phyloP scores from a whole-genome alignment of 2,888 invertebrate genomes.

The Hofmannophila pseudospretella region DNA sequence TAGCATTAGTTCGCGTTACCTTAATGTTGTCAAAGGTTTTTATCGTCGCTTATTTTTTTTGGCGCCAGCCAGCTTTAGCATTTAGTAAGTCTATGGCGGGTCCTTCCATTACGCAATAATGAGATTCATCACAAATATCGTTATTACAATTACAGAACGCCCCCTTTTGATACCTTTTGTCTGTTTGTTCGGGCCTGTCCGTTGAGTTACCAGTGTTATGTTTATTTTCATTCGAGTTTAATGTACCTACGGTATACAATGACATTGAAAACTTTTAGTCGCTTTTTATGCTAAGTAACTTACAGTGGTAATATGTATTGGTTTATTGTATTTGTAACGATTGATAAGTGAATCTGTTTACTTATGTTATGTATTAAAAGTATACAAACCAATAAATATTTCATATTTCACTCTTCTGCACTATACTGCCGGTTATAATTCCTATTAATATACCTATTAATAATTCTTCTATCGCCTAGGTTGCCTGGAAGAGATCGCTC shows the following conservation, averaged over 20 bases:
- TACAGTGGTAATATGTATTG: conserved; percentile 39
- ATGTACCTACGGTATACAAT: conserved; percentile 20
- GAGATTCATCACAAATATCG: conserved; percentile 40
- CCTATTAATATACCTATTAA: too few relatives aligned
- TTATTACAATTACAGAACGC: conserved; percentile 59
- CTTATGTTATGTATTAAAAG: not conserved
- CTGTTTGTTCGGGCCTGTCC: conserved; percentile 40
- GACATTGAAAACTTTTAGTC: conserved; percentile 28
- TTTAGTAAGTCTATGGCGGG: conserved; percentile 29
- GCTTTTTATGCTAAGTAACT: conserved; percentile 59
- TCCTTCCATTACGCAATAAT: conserved; percentile 45
- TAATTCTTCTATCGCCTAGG: too few relatives aligned
- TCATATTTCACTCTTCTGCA: too few relatives aligned
- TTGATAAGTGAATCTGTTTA: conserved; percentile 38
- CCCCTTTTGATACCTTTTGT: conserved; percentile 59
- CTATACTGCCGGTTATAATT: too few relatives aligned
- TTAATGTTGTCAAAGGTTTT: conserved; percentile 31
- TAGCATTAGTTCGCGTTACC: conserved; percentile 32
- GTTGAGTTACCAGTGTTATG: conserved; percentile 40
- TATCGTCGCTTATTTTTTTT: conserved; percentile 21
- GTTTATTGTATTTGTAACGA: conserved; percentile 36
- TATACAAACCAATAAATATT: too few relatives aligned
- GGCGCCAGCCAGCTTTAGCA: conserved; percentile 17
- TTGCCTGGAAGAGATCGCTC: too few relatives aligned
- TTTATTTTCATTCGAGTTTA: conserved; percentile 53